phyloP scores from a whole-genome alignment of 1,140 invertebrate genomes.

The Apis florea region DNA sequence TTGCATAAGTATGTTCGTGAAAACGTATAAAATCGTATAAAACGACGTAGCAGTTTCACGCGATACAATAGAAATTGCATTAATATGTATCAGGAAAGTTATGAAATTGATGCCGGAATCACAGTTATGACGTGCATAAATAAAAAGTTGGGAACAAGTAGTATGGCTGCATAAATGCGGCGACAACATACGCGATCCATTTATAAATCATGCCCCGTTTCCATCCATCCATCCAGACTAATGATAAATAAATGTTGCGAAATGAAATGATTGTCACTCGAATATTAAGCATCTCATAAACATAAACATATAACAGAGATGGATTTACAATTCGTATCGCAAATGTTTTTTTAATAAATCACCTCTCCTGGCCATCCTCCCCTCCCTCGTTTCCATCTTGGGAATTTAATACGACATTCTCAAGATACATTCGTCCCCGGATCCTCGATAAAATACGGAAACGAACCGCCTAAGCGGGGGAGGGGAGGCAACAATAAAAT shows the following conservation, averaged over 20 bases:
- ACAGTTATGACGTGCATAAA: neutral
- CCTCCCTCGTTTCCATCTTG: no score
- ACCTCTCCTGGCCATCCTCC: neutral
- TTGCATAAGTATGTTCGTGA: no score
- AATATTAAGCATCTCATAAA: no score
- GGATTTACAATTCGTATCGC: no score
- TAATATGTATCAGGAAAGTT: neutral
- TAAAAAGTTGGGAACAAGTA: neutral
- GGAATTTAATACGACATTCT: neutral
- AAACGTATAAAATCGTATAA: no score
- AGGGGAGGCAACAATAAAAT: constrained; percentile 32
- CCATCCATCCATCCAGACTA: no score
- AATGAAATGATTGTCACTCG: no score
- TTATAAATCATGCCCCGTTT: no score
- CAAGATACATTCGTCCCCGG: neutral
- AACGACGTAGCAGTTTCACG: no score
- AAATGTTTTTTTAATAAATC: neutral
- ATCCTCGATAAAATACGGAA: neutral
- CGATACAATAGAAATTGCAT: no score
- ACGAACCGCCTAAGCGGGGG: neutral
- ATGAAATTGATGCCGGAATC: neutral
- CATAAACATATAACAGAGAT: no score
- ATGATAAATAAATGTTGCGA: no score
- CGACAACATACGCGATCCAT: neutral
- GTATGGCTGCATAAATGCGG: neutral